Evolutionary conservation across 2,113 vertebrate species (phyloP).

Genomic region (Nanorana parkeri): DNA sequence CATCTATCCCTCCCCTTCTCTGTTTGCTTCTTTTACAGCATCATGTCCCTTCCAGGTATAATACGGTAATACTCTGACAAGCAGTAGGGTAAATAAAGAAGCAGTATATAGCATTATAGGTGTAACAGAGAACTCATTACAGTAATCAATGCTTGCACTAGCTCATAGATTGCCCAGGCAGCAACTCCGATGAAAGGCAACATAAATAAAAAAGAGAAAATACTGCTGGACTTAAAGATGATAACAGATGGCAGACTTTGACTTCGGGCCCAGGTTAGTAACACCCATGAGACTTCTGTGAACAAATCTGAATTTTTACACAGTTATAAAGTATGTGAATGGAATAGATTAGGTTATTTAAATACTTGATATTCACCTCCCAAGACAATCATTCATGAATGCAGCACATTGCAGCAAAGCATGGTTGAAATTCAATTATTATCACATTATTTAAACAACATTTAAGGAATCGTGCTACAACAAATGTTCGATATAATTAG

Average conservation of each 20-base stretch:
- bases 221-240: constrained; percentile 7
- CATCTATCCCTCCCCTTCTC: too few relatives aligned
- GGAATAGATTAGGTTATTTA: constrained; percentile 5
- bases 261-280: background rate
- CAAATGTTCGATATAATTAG: too few relatives aligned
- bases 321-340: background rate
- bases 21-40: background rate
- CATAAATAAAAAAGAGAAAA: constrained; percentile 1
- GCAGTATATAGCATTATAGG: constrained; percentile 4
- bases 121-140: constrained; percentile 10
- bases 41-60: background rate
- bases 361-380: constrained; percentile 27
- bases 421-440: background rate
- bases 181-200: background rate
- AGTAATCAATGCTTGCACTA: constrained; percentile 16
- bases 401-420: background rate
- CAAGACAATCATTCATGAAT: constrained; percentile 2
- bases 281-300: background rate
- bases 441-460: constrained; percentile 29
- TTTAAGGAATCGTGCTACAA: too few relatives aligned
- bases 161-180: background rate
- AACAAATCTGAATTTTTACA: constrained; percentile 1
- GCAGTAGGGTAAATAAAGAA: background rate
- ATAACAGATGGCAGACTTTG: background rate
- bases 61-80: background rate